Base-by-base conservation (phyloP, 2,888 invertebrate species). In the Eupithecia subumbrata region DNA sequence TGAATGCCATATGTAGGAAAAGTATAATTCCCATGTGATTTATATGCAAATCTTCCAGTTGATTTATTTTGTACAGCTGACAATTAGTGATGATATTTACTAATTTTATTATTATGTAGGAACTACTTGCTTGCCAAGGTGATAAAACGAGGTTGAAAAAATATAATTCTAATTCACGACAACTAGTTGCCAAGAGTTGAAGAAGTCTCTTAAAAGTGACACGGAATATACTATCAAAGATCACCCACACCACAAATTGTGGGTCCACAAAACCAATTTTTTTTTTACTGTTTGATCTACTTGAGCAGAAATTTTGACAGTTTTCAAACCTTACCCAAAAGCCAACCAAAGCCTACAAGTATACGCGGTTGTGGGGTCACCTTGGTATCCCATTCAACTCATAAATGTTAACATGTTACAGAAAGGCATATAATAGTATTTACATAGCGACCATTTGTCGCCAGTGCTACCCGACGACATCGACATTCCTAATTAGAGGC, bases 401-500 rank as follows among this genome's bases (percentile, higher is more conserved):
- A 34, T 64, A 34, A 63, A 64, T 34, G 34, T 64, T 18, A 64
- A 64, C 64, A 64, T 18, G 18, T 7, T 34, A 64, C 64, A 30
- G 34, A 64, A 64, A 64, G 63, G 56, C 40, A 67, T 43, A 34
- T 34, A 9, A 9, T 40, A 5, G 8, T 40, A 68, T 68, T 68
- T 68, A 16, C 68, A 12, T 68, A 68, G 43, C 16, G 68, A 68
- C 22, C 11, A 68, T 43, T 68, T 71, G 78, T 18, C 72, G 25
- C 30, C 71, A 67, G 67, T 66, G 67, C 69, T 72, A 82, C 82
- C 84, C 82, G 84, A 83, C 81, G 86, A 87, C 88, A 88, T 82
- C 81, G 86, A 87, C 88, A 88, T 82, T 81, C 85, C 86, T 91
- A 91, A 92, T 92, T 89, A 87, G 79, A 83, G 80, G 83, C 90